Percentiles rank a stretch among this genome's conserved stretches.
Conservation (phyloP, 2,113 vertebrate species). For the Tamias sibiricus region DNA sequence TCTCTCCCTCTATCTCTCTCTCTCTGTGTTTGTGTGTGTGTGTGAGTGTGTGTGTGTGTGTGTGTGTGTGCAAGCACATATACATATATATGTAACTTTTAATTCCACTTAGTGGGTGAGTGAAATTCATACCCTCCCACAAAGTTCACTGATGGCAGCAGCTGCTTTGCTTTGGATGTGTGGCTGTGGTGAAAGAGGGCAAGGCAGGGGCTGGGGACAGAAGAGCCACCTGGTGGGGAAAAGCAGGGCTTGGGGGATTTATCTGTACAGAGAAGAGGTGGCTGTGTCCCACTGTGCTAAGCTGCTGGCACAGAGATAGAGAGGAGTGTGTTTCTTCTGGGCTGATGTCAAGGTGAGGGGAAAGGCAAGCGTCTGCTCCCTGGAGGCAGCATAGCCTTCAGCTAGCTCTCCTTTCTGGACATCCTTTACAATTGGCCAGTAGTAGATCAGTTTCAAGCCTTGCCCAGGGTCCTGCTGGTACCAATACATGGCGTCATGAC, state of each 20-base stretch:
- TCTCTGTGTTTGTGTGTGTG: no score
- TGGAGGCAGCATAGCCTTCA: background rate
- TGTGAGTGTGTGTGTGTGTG: no score
- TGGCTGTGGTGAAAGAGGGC: background rate
- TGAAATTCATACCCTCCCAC: background rate
- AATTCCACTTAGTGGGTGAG: no score
- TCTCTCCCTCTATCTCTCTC: no score
- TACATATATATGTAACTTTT: no score
- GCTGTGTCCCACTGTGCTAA: background rate
- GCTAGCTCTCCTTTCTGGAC: background rate
- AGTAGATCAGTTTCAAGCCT: background rate
- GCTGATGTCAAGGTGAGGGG: background rate
- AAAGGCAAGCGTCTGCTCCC: background rate
- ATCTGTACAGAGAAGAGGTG: background rate
- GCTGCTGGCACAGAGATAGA: slow-evolving; percentile 59
- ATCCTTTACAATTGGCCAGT: rapidly evolving
- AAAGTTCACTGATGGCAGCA: rapidly evolving
- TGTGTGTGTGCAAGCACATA: no score
- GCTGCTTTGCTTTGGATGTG: background rate
- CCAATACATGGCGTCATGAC: slow-evolving; percentile 49
- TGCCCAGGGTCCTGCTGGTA: slow-evolving; percentile 58
- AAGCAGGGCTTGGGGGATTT: background rate
- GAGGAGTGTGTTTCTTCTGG: background rate
- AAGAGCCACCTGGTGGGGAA: background rate
- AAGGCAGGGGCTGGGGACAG: rapidly evolving